phyloP scores from a whole-genome alignment of 1,140 invertebrate species.

The Euwallacea fornicatus region DNA sequence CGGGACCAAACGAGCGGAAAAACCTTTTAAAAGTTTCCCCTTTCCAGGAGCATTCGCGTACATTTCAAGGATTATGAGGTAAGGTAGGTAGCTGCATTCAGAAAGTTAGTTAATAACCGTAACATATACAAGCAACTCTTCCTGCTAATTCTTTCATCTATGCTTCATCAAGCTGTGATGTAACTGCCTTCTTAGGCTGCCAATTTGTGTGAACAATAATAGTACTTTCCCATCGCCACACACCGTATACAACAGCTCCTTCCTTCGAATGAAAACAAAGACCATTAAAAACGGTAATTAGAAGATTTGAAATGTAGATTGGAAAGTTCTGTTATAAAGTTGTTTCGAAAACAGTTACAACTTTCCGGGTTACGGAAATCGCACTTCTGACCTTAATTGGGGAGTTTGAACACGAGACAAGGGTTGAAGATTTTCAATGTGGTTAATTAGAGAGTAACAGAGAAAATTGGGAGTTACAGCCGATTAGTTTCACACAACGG shows the following conservation, averaged over 20 bases:
- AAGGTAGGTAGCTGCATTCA: too few species aligned
- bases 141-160: too few species aligned
- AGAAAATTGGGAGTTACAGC: not conserved
- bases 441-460: not conserved
- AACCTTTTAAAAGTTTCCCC: conserved; percentile 17
- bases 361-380: conserved; percentile 16
- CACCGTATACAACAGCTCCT: conserved; percentile 1
- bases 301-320: conserved; percentile 25
- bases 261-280: conserved; percentile 14
- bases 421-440: not conserved
- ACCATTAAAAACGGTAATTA: conserved; percentile 20
- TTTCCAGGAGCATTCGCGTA: not conserved
- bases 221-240: conserved; percentile 17
- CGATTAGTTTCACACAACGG: not conserved
- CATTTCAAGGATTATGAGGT: conserved; percentile 6
- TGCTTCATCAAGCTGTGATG: too few species aligned
- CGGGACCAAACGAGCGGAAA: conserved; percentile 12
- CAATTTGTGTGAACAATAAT: not conserved
- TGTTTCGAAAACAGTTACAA: conserved; percentile 29
- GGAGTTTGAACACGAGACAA: not conserved
- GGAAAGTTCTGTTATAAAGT: conserved; percentile 26
- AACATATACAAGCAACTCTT: too few species aligned
- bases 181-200: too few species aligned
- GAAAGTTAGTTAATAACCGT: too few species aligned
- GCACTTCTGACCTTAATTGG: conserved; percentile 24